phyloP scores from a whole-genome alignment of 2,797 vertebrate species.

The Simalia tracyae region DNA sequence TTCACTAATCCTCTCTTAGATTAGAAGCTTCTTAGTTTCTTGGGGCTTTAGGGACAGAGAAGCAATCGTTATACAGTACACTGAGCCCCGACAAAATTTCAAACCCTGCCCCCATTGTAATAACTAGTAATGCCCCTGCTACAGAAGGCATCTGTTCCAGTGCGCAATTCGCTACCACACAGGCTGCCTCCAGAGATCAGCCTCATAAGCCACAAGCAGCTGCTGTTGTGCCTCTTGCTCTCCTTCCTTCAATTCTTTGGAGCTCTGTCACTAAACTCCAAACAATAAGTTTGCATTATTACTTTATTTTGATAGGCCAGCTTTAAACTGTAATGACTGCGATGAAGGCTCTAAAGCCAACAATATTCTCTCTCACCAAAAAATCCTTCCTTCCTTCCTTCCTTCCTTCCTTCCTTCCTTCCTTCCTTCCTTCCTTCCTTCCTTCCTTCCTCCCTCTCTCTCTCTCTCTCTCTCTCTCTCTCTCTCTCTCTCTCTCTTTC shows the following conservation, averaged over 20 bases:
- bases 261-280: constrained; percentile 65
- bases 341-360: constrained; percentile 34
- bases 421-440: not conserved
- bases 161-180: constrained; percentile 46
- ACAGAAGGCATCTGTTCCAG: constrained; percentile 59
- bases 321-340: constrained; percentile 55
- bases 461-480: too few relatives aligned
- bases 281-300: constrained; percentile 65
- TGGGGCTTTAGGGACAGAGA: constrained; percentile 9
- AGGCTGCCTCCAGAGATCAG: constrained; percentile 58
- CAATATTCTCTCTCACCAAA: constrained; percentile 26
- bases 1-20: constrained; percentile 48
- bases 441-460: constrained; percentile 41
- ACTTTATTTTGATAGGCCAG: constrained; percentile 50
- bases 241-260: constrained; percentile 62
- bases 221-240: constrained; percentile 62
- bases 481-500: too few relatives aligned
- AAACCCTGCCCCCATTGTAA: constrained; percentile 49
- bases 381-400: constrained; percentile 4
- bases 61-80: constrained; percentile 40
- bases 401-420: not conserved
- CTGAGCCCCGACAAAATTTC: constrained; percentile 54
- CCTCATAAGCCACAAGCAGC: constrained; percentile 68
- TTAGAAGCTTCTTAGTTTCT: constrained; percentile 47
- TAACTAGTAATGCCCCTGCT: constrained; percentile 61